These are phyloP conservation scores for Prochilodus magdalenae DNA, from an alignment of 2,113 vertebrate species.

Conservation along the genomic window DNA sequence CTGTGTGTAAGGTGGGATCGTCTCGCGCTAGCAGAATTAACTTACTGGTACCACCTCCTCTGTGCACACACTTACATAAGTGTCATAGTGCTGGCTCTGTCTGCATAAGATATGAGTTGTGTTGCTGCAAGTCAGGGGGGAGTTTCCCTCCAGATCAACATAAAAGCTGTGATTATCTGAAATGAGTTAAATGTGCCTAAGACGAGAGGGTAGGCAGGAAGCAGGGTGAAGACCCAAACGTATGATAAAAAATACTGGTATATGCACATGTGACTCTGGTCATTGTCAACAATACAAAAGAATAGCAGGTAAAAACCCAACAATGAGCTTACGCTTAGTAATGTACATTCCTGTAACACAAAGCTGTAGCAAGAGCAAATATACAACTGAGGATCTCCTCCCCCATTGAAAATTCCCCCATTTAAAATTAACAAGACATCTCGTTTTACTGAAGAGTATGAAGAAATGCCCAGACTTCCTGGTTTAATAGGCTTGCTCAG, in stretches of 20 bases:
- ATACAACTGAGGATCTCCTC: neutral
- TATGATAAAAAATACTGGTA: neutral
- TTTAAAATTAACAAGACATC: too few relatives aligned
- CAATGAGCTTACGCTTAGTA: neutral
- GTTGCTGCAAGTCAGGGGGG: neutral
- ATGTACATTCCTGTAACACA: neutral
- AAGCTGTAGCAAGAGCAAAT: neutral
- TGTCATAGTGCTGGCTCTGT: neutral
- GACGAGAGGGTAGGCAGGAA: constrained; percentile 19
- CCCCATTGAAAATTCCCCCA: too few relatives aligned
- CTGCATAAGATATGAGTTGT: neutral
- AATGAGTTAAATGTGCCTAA: constrained; percentile 2
- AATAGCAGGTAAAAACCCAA: neutral
- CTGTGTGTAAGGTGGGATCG: constrained; percentile 36
- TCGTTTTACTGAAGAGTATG: too few relatives aligned
- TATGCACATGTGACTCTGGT: neutral
- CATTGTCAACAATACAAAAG: neutral
- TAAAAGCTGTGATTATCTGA: constrained; percentile 18
- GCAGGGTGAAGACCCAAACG: neutral
- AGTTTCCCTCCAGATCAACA: constrained; percentile 25
- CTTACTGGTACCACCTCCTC: neutral
- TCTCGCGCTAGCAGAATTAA: constrained; percentile 36
- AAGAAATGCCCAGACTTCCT: neutral
- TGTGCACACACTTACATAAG: neutral
- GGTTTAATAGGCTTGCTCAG: neutral